Conservation (phyloP, 1,140 invertebrate genomes). For the Parapsyche elsis region DNA sequence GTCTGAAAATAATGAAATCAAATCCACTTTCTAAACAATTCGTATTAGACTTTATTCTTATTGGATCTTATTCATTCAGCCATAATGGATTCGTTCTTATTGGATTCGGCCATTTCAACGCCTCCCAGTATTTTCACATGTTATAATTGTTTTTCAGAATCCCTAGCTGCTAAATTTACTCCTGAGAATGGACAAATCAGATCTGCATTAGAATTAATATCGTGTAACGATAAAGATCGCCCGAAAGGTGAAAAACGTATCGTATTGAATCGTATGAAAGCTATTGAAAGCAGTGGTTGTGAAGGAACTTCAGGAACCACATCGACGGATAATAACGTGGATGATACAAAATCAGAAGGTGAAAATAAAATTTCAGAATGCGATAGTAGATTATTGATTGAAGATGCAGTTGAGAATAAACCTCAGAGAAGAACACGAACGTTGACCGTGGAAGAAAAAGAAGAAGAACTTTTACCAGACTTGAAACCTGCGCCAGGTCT, state of each 20-base stretch:
- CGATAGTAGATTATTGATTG: conserved; percentile 39
- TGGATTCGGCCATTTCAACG: too few relatives aligned
- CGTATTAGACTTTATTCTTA: too few relatives aligned
- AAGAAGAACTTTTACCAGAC: conserved; percentile 82
- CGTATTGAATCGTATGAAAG: neutral
- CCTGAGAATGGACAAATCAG: conserved; percentile 73
- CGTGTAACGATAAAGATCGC: conserved; percentile 72
- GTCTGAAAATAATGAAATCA: too few relatives aligned
- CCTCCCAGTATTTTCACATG: neutral
- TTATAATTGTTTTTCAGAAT: conserved; percentile 59
- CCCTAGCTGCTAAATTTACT: conserved; percentile 67
- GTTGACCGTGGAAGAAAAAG: conserved; percentile 70
- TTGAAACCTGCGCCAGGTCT: conserved; percentile 77
- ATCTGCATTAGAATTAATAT: conserved; percentile 78
- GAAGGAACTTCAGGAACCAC: too few relatives aligned
- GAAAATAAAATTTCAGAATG: conserved; percentile 51
- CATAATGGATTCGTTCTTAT: too few relatives aligned
- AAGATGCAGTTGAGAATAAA: conserved; percentile 16
- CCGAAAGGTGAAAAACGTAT: conserved; percentile 65
- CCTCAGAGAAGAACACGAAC: conserved; percentile 60
- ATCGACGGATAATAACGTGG: neutral
- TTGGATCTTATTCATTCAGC: too few relatives aligned
- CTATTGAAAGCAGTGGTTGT: too few relatives aligned
- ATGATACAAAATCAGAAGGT: conserved; percentile 29
- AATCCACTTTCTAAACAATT: too few relatives aligned